Evolutionary conservation across 2,113 vertebrate genomes (phyloP).

Genomic region (Istiophorus platypterus): DNA sequence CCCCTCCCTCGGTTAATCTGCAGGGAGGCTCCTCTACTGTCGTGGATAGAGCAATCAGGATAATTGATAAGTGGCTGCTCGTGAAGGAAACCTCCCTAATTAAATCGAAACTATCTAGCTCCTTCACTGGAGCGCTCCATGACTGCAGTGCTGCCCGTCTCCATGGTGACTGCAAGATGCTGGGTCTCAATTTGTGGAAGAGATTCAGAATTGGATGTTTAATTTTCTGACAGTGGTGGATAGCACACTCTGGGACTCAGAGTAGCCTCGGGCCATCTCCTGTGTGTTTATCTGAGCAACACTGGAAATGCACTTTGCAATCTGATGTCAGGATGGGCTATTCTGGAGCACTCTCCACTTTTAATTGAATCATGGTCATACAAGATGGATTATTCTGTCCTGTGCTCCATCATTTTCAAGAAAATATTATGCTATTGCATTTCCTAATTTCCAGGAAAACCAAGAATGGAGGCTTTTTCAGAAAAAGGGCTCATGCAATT

Average conservation of each 20-base stretch:
- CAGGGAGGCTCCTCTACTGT: constrained; percentile 19
- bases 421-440: constrained; percentile 17
- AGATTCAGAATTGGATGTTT: constrained; percentile 39
- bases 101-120: constrained; percentile 56
- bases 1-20: constrained; percentile 5
- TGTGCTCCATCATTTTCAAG: constrained; percentile 16
- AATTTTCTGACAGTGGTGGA: constrained; percentile 53
- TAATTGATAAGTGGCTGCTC: constrained; percentile 62
- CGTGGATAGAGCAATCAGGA: constrained; percentile 9
- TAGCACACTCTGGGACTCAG: constrained; percentile 19
- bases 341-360: constrained; percentile 33
- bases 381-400: constrained; percentile 58
- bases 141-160: constrained; percentile 42
- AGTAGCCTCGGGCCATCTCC: constrained; percentile 32
- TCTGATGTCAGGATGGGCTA: constrained; percentile 13
- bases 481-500: background rate
- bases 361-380: constrained; percentile 39
- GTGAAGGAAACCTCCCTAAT: constrained; percentile 52
- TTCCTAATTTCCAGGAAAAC: constrained; percentile 29
- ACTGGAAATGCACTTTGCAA: constrained; percentile 39
- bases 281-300: constrained; percentile 19
- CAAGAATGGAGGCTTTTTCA: background rate
- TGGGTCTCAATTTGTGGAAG: constrained; percentile 36
- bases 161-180: constrained; percentile 61
- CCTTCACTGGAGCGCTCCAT: constrained; percentile 4